Evolutionary conservation across 2,797 vertebrate species (phyloP).

Genomic region (Amblyopsis hoosieri): DNA sequence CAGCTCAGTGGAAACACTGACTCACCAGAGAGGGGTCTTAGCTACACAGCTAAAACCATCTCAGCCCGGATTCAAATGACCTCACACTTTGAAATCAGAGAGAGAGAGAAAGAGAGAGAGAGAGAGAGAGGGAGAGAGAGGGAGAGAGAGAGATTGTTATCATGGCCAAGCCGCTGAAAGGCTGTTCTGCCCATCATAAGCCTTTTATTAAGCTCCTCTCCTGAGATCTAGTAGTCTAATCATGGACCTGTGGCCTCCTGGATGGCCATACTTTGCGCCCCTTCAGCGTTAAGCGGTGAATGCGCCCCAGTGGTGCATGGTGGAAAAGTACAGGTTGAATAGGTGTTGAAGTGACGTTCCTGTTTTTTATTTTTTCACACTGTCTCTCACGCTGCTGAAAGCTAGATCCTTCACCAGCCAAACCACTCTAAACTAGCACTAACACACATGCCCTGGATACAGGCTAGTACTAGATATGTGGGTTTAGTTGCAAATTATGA

Average conservation of each 20-base stretch:
- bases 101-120: slow-evolving; percentile 20
- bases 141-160: slow-evolving; percentile 41
- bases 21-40: slow-evolving; percentile 55
- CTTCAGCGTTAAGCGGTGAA: slow-evolving; percentile 23
- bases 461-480: not conserved
- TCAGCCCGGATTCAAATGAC: slow-evolving; percentile 15
- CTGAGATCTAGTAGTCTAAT: slow-evolving; percentile 63
- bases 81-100: slow-evolving; percentile 20
- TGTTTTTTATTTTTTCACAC: slow-evolving; percentile 23
- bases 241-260: slow-evolving; percentile 41
- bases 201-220: slow-evolving; percentile 65
- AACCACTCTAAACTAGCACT: slow-evolving; percentile 16
- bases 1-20: slow-evolving; percentile 71
- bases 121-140: slow-evolving; percentile 9
- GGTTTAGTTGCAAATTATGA: no score
- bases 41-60: slow-evolving; percentile 55
- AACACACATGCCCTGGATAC: not conserved
- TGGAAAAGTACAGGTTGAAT: slow-evolving; percentile 25
- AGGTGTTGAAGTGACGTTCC: slow-evolving; percentile 53
- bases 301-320: slow-evolving; percentile 35
- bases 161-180: slow-evolving; percentile 51
- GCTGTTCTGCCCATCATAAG: slow-evolving; percentile 60
- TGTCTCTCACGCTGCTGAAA: slow-evolving; percentile 61
- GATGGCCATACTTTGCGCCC: slow-evolving; percentile 30
- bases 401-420: slow-evolving; percentile 57